Percentiles rank a stretch among this genome's conserved stretches.
Conservation (phyloP, 2,797 vertebrate species). For the Leuciscus waleckii region DNA sequence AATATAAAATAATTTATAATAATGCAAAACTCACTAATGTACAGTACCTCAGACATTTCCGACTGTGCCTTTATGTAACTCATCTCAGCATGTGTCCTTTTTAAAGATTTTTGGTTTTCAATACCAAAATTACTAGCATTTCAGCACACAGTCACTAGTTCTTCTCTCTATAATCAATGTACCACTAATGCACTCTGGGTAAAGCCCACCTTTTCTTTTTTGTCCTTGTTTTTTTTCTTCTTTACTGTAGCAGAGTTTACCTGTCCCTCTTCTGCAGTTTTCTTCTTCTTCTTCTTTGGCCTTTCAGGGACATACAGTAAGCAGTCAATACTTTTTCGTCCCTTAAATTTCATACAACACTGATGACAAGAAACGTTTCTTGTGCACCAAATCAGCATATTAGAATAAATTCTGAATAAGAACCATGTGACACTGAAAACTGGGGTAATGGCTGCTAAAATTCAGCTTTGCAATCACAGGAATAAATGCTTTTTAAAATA, state of each 20-base stretch:
- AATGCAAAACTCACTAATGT: not conserved
- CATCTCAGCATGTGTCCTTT: not conserved
- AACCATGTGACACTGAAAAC: not conserved
- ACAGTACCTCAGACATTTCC: not conserved
- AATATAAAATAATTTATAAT: not conserved
- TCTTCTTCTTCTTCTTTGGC: conserved; percentile 56
- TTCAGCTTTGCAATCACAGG: not conserved
- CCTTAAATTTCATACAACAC: not conserved
- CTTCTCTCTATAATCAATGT: not conserved
- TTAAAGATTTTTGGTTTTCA: not conserved
- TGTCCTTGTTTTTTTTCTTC: conserved; percentile 47
- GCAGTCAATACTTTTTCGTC: not conserved
- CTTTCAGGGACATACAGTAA: conserved; percentile 44
- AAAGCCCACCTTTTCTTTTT: conserved; percentile 50
- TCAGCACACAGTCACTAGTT: not conserved
- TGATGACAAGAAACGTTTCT: not conserved
- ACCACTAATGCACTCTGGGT: not conserved
- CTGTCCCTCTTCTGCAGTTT: conserved; percentile 14
- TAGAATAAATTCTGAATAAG: not conserved
- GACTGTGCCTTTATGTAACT: not conserved
- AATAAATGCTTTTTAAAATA: not conserved
- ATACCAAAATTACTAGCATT: conserved; percentile 11
- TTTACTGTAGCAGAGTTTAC: conserved; percentile 7
- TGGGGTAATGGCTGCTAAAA: not conserved
- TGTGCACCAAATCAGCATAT: not conserved